Base-by-base conservation (phyloP, 2,113 vertebrate species). In the Etia nguti region DNA sequence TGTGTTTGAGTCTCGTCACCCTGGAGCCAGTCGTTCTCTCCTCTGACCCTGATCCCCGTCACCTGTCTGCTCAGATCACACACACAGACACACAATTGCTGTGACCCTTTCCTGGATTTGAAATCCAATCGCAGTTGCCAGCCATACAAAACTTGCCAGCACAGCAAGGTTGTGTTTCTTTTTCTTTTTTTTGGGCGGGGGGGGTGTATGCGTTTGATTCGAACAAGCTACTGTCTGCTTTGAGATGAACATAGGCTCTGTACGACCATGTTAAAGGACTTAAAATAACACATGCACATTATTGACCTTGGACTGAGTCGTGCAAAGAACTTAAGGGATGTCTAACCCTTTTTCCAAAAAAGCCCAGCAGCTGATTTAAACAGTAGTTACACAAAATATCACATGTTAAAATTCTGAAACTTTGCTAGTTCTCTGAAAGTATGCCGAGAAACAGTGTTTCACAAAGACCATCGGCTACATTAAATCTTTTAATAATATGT, bases 21-120 rank as follows among this genome's bases (percentile, higher is more conserved):
- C 89, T 93, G 90, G 90, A 93, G 92, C 91, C 93, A 88, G 79
- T 85, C 90, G 80, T 88, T 83, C 88, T 84, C 90, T 90, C 86
- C 87, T 89, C 86, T 95, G 91, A 91, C 94, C 92, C 92, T 92
- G 94, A 95, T 92, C 93, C 90, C 89, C 1, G 50, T 95, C 93
- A 96, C 95, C 95, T 94, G 95, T 95, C 95, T 81, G 12, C 91
- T 91, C 83, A 92, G 90, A 95, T 95, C 92, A 86, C 82, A 85
- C 89, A 89, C 12, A 68, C 85, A 84, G 59, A 62, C 81, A 62
- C 90, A 90, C 88, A 90, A 93, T 93, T 85, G 84, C 86, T 75
- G 77, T 86, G 90, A 93, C 90, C 86, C 93, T 93, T 91, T 91
- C 90, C 86, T 93, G 87, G 88, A 93, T 87, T 38, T 92, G 92